A percentile compares a stretch with the other conserved stretches of the same genome.
These are phyloP conservation scores for Drosophila nr. medialis DNA, from an alignment of 2,888 invertebrate genomes.

Conservation along the genomic window DNA sequence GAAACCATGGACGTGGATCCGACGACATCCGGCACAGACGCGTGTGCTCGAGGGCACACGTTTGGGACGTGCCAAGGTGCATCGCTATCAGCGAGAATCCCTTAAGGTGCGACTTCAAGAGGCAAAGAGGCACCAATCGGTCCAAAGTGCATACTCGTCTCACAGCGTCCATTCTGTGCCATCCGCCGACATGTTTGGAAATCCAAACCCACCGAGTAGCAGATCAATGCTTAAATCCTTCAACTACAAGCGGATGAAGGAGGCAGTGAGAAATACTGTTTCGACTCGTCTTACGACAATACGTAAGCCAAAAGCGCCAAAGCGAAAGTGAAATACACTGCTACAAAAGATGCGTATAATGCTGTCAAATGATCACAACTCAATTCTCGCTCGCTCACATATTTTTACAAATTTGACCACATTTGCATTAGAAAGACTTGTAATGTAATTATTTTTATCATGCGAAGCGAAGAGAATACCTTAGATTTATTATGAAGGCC, in stretches of 20 bases:
- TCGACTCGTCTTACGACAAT: no score
- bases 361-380: not conserved
- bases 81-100: conserved; percentile 4
- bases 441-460: not conserved
- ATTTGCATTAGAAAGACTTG: not conserved
- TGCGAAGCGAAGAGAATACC: not conserved
- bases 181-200: conserved; percentile 15
- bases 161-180: not conserved
- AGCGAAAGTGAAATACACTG: not conserved
- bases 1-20: conserved; percentile 53
- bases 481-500: not conserved
- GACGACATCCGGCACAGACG: conserved; percentile 33
- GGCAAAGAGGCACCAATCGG: not conserved
- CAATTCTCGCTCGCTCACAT: not conserved
- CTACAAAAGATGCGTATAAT: not conserved
- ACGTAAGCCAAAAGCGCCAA: not conserved
- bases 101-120: not conserved
- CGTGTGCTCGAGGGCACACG: conserved; percentile 15
- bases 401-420: not conserved
- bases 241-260: conserved; percentile 13
- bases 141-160: conserved; percentile 5
- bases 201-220: not conserved
- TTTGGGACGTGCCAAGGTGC: conserved; percentile 20
- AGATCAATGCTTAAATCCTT: not conserved
- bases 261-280: not conserved